These are phyloP conservation scores for Epirrhoe tristata DNA, from an alignment of 2,888 invertebrate genomes.

Conservation along the genomic window DNA sequence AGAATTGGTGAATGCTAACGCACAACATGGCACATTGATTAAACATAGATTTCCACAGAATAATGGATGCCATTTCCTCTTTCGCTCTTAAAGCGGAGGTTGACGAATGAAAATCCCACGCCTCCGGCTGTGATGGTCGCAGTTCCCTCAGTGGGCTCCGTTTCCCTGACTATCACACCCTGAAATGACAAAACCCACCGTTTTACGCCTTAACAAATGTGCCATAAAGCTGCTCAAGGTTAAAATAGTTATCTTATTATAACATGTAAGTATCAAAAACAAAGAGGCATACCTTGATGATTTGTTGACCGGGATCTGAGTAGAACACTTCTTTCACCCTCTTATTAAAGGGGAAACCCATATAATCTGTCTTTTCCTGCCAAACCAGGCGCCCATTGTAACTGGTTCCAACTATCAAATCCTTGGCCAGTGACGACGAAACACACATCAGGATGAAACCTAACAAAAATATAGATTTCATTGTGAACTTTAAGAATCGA, in stretches of 20 bases:
- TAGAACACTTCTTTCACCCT: conserved; percentile 71
- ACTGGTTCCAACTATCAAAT: conserved; percentile 65
- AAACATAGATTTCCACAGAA: conserved; percentile 66
- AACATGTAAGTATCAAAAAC: neutral
- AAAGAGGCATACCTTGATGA: conserved; percentile 57
- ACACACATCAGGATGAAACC: conserved; percentile 52
- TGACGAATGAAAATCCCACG: conserved; percentile 62
- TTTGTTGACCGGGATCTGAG: conserved; percentile 60
- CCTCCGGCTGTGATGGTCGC: conserved; percentile 70
- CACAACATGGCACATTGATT: conserved; percentile 23
- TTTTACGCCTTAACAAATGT: no score
- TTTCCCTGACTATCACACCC: conserved; percentile 67
- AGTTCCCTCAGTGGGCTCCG: conserved; percentile 53
- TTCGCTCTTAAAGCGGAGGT: conserved; percentile 68
- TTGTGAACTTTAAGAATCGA: conserved; percentile 35
- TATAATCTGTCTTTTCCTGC: conserved; percentile 68
- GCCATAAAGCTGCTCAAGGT: no score
- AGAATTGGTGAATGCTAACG: no score
- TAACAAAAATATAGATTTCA: conserved; percentile 59
- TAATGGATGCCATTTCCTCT: conserved; percentile 65
- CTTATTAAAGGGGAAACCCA: conserved; percentile 67
- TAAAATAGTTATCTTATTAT: neutral
- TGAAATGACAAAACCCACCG: conserved; percentile 45
- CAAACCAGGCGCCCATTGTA: conserved; percentile 59
- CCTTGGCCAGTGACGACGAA: conserved; percentile 56